Evolutionary conservation across 1,140 invertebrate species (phyloP).

Genomic region (Drosophila guanche): DNA sequence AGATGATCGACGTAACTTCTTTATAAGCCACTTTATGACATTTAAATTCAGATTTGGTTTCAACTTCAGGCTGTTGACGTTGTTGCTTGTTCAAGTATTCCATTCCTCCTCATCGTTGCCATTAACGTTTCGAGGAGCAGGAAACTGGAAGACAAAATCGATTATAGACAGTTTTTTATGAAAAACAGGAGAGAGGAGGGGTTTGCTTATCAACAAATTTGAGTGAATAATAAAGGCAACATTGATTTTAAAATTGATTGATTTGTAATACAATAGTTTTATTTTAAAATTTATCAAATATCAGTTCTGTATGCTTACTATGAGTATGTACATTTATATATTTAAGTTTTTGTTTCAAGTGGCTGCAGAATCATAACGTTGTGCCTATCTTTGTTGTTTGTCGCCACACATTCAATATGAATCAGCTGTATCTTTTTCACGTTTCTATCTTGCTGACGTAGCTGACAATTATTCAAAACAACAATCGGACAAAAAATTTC

Average conservation of each 20-base stretch:
- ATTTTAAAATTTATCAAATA: constrained; percentile 65
- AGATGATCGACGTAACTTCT: constrained; percentile 18
- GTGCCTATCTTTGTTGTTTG: not conserved
- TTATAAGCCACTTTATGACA: constrained; percentile 10
- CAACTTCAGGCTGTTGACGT: constrained; percentile 18
- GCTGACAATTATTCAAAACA: constrained; percentile 44
- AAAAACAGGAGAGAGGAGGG: constrained; percentile 25
- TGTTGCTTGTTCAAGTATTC: constrained; percentile 59
- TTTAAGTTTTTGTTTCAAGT: constrained; percentile 16
- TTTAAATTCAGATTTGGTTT: constrained; percentile 4
- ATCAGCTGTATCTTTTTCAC: constrained; percentile 2
- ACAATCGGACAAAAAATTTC: constrained; percentile 29
- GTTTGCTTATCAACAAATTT: constrained; percentile 30
- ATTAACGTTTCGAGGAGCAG: constrained; percentile 80
- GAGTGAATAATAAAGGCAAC: constrained; percentile 67
- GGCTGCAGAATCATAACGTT: constrained; percentile 13
- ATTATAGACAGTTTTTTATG: constrained; percentile 67
- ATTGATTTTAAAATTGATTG: constrained; percentile 56
- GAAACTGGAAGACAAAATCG: constrained; percentile 82
- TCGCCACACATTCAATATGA: constrained; percentile 41
- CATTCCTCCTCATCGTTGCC: constrained; percentile 79
- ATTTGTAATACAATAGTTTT: constrained; percentile 60
- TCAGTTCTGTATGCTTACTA: constrained; percentile 66
- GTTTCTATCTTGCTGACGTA: constrained; percentile 15
- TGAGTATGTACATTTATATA: constrained; percentile 40